A percentile compares a stretch with the other conserved stretches of the same genome.
Evolutionary conservation across 2,797 vertebrate species (phyloP).

Genomic region (Sebastes vulpes): DNA sequence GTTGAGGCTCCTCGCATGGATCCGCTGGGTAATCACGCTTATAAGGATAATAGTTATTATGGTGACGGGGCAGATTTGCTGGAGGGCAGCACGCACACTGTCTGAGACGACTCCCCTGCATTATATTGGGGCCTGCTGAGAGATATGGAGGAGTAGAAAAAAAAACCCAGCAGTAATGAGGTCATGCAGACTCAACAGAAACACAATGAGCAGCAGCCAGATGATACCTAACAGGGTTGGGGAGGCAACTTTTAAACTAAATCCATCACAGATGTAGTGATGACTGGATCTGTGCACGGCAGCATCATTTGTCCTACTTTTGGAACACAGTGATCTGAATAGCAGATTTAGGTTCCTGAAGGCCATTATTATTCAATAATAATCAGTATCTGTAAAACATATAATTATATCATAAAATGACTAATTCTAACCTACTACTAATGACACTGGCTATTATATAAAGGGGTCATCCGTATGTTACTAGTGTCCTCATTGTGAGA

Average conservation of each 20-base stretch:
- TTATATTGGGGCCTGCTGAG: conserved; percentile 31
- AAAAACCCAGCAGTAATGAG: background rate
- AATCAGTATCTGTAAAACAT: background rate
- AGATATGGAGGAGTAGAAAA: background rate
- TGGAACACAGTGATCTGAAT: background rate
- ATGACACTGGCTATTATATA: background rate
- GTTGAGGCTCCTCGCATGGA: background rate
- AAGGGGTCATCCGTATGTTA: background rate
- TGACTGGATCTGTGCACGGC: background rate
- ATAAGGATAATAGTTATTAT: background rate
- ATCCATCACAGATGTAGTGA: background rate
- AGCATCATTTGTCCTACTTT: background rate
- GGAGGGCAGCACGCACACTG: conserved; percentile 17
- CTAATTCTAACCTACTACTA: background rate
- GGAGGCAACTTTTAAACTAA: background rate
- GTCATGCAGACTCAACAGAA: conserved; percentile 13
- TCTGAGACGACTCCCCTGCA: background rate
- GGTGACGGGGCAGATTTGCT: background rate
- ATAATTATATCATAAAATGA: background rate
- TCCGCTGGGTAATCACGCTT: background rate
- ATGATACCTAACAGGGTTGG: background rate
- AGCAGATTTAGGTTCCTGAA: background rate
- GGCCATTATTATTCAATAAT: background rate
- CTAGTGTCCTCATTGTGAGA: background rate
- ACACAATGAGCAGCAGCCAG: background rate